Base-by-base conservation (phyloP, 2,888 invertebrate species). In the Meliscaeva auricollis region DNA sequence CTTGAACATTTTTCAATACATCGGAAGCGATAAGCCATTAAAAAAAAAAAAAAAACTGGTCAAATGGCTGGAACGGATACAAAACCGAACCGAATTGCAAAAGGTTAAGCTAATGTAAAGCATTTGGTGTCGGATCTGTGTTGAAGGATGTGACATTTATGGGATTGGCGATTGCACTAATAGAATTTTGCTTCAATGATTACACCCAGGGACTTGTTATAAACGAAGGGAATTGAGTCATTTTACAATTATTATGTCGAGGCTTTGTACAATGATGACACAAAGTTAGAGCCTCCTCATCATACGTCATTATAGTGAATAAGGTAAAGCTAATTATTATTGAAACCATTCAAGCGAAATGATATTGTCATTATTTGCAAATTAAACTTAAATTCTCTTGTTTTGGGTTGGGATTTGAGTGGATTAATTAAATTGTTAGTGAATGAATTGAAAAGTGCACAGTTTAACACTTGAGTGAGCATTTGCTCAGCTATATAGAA, bases 91-190 rank as follows among this genome's bases (percentile, higher is more conserved):
- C 9, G 17, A n/a, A 35, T 48, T 26, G 69, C 66, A 46, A 48
- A 66, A 72, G 84, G 80, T 80, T 62, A 75, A 62, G 76, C 84
- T 68, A 80, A 72, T 80, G 75, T 82, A 62, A 60, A 50, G 73
- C 64, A 69, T 52, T 72, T 41, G 72, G 80, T 85, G 80, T 85
- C 80, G 54, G 68, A 68, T 84, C 60, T 75, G 50, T 75, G 50
- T 64, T 44, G 72, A 46, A 72, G 73, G 77, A 81, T 85, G 85
- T 85, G 85, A 81, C 81, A 81, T 85, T 85, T 85, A 85, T 85
- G 80, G 80, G 76, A 73, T 81, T 69, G 76, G 62, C 69, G 76
- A 85, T 73, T 80, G 85, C 54, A 35, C 76, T 85, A 81, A 85
- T 81, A 85, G 85, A 85, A 85, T 85, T n/a, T 77, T 76, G 52